Conservation (phyloP, 2,113 vertebrate genomes). For the Saccopteryx leptura region DNA sequence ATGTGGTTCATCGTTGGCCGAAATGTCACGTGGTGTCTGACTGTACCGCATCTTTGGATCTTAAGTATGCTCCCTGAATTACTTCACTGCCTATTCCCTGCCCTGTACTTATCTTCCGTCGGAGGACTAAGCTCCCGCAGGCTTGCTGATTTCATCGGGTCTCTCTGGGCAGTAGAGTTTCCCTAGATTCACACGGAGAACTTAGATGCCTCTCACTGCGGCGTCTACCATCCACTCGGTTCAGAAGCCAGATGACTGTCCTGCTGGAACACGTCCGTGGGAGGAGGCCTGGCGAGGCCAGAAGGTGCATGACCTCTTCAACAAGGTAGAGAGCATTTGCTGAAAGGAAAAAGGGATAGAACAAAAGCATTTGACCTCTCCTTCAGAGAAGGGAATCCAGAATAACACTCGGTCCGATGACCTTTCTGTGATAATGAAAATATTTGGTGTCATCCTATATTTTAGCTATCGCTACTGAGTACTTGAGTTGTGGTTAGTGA, state of each 20-base stretch:
- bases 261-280: background rate
- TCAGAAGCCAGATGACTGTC: background rate
- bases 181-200: background rate
- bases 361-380: background rate
- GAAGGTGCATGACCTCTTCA: background rate
- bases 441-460: background rate
- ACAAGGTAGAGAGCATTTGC: background rate
- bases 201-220: background rate
- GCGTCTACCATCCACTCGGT: background rate
- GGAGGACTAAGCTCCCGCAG: background rate
- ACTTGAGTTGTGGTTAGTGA: background rate
- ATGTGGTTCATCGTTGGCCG: background rate
- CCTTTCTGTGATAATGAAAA: background rate
- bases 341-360: background rate
- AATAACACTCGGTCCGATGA: background rate
- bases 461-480: background rate
- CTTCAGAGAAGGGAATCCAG: background rate
- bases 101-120: background rate
- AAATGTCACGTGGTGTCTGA: background rate
- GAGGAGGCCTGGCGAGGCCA: background rate
- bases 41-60: background rate
- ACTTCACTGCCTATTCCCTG: background rate
- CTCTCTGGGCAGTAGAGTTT: background rate
- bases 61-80: background rate
- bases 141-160: background rate